phyloP scores from a whole-genome alignment of 1,140 invertebrate species.

The Trachelipus rathkii region DNA sequence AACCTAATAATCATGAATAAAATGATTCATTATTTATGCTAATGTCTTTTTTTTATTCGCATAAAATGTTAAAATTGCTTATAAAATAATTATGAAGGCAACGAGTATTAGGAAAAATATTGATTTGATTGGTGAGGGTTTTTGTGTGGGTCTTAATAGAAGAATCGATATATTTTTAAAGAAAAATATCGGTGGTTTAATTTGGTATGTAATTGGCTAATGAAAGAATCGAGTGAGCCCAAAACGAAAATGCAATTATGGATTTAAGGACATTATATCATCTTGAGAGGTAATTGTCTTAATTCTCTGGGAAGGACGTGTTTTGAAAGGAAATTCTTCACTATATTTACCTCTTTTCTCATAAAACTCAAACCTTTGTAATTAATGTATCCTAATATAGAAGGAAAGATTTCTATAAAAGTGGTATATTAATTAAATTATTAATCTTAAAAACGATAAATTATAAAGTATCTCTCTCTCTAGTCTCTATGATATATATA shows the following conservation, averaged over 20 bases:
- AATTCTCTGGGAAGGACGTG: neutral
- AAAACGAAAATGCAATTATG: neutral
- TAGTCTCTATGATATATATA: no score
- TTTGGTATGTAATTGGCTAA: neutral
- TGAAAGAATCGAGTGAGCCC: neutral
- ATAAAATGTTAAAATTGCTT: conserved; percentile 2
- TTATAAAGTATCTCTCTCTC: no score
- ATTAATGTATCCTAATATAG: no score
- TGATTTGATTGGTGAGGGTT: no score
- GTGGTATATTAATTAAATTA: no score
- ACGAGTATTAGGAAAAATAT: neutral
- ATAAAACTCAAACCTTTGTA: no score
- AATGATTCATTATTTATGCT: conserved; percentile 6
- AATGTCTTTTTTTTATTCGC: neutral
- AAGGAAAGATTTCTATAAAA: no score
- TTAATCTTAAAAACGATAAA: no score
- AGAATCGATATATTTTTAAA: neutral
- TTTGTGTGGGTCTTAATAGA: no score
- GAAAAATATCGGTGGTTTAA: neutral
- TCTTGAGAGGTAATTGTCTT: neutral
- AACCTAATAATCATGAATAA: conserved; percentile 9
- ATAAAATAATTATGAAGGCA: conserved; percentile 7
- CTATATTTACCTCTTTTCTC: no score
- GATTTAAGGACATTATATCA: neutral
- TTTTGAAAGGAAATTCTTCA: neutral